A percentile compares a stretch with the other conserved stretches of the same genome.
Conservation (phyloP, 2,888 invertebrate species). For the Lochmaea capreae region DNA sequence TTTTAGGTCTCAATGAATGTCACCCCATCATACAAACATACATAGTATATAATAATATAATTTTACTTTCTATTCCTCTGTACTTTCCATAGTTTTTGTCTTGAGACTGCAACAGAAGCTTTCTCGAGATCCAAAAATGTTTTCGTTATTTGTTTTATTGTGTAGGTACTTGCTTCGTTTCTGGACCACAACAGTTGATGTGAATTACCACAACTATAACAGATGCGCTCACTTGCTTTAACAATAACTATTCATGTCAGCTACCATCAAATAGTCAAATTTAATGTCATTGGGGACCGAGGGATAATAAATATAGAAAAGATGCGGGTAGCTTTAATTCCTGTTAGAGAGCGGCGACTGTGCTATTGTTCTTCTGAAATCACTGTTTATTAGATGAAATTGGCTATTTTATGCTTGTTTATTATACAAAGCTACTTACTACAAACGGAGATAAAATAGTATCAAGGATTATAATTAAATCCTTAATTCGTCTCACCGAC, state of each 20-base stretch:
- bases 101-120: too few relatives aligned
- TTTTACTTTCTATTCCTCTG: too few relatives aligned
- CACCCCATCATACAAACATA: too few relatives aligned
- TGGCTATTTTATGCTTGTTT: constrained; percentile 10
- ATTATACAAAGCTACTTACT: not conserved
- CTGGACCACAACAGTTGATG: too few relatives aligned
- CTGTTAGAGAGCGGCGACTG: constrained; percentile 11
- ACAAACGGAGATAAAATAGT: too few relatives aligned
- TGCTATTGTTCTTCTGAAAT: constrained; percentile 8
- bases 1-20: too few relatives aligned
- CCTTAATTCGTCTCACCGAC: not conserved
- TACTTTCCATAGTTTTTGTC: too few relatives aligned
- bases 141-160: too few relatives aligned
- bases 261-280: not conserved
- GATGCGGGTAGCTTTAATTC: constrained; percentile 32
- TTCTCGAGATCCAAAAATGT: too few relatives aligned
- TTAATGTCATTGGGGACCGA: constrained; percentile 4
- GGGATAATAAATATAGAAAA: constrained; percentile 1
- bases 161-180: too few relatives aligned
- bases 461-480: not conserved
- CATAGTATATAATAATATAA: too few relatives aligned
- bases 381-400: constrained; percentile 7
- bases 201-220: not conserved
- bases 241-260: not conserved
- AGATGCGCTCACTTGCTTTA: constrained; percentile 1